A percentile compares a stretch with the other conserved stretches of the same genome.
Evolutionary conservation across 1,140 invertebrate genomes (phyloP).

Genomic region (Drosophila rhopaloa): DNA sequence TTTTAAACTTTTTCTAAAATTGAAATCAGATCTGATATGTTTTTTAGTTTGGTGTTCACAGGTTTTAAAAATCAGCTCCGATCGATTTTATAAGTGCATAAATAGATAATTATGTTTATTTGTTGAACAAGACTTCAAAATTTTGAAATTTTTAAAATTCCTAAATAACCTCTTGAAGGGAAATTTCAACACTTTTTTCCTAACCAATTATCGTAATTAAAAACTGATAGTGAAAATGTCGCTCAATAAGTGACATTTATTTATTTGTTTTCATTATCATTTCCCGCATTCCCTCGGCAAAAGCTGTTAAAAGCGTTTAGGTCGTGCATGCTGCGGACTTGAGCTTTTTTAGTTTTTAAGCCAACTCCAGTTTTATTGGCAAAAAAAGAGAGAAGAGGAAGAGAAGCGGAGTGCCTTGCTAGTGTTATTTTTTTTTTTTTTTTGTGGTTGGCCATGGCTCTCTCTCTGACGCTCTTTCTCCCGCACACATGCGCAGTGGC

Average conservation of each 20-base stretch:
- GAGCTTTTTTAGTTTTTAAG: conserved; percentile 12
- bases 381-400: conserved; percentile 4
- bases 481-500: conserved; percentile 64
- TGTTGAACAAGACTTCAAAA: no score
- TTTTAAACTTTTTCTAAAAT: no score
- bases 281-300: conserved; percentile 1
- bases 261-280: not conserved
- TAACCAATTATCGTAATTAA: no score
- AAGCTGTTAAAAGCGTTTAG: conserved; percentile 5
- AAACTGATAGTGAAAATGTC: no score
- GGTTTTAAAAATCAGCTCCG: no score
- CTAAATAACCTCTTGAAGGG: no score
- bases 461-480: conserved; percentile 17
- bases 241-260: not conserved
- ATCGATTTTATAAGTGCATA: no score
- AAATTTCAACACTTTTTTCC: no score
- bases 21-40: no score
- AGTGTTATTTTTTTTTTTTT: conserved; percentile 23
- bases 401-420: conserved; percentile 29
- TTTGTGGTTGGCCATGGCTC: conserved; percentile 62
- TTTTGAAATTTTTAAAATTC: no score
- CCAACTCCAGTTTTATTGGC: conserved; percentile 11
- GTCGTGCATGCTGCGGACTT: conserved; percentile 18
- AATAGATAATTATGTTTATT: no score
- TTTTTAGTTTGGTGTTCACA: no score